A percentile compares a stretch with the other conserved stretches of the same genome.
phyloP scores from a whole-genome alignment of 2,888 invertebrate genomes.

The Salticus scenicus region DNA sequence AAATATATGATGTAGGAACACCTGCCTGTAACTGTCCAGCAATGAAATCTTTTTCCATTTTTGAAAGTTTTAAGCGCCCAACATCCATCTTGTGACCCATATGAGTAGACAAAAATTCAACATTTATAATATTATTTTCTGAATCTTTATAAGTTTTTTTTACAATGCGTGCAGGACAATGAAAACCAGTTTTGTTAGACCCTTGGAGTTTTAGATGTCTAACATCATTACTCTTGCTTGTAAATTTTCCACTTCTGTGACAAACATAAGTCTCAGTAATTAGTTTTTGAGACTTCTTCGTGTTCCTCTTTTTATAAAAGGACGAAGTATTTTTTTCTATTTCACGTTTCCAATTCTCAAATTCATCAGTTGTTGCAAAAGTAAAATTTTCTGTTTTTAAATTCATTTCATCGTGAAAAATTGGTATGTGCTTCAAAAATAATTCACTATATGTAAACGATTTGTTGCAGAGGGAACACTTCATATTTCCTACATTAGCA shows the following conservation, averaged over 20 bases:
- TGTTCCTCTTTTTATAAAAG: no score
- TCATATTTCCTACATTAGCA: no score
- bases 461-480: no score
- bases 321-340: no score
- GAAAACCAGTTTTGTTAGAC: neutral
- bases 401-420: no score
- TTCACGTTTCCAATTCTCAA: no score
- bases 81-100: neutral
- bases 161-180: neutral
- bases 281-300: no score
- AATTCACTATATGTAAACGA: no score
- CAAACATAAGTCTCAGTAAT: neutral
- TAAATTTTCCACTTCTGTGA: neutral
- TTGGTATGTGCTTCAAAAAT: no score
- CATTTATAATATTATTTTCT: neutral
- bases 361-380: no score
- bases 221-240: neutral
- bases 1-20: neutral
- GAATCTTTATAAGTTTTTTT: neutral
- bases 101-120: neutral
- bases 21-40: neutral
- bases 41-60: conserved; percentile 10
- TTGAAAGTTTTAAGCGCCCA: neutral
- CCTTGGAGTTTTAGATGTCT: neutral
- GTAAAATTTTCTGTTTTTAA: no score